Base-by-base conservation (phyloP, 2,888 invertebrate species). In the Deroplatys truncata region DNA sequence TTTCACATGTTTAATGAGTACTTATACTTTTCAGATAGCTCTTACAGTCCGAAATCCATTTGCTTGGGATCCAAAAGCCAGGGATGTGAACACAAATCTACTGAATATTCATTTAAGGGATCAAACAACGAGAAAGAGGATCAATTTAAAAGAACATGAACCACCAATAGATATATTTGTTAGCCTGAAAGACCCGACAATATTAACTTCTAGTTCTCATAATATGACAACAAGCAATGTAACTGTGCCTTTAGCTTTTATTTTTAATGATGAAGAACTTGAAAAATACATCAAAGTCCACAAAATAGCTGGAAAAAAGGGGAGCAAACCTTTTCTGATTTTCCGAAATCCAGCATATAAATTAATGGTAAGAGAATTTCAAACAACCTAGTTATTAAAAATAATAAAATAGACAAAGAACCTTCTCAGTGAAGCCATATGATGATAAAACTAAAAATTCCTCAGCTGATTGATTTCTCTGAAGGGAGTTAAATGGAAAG, bases 31-130 rank as follows among this genome's bases (percentile, higher is more conserved):
- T 28, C 82, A 89, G 87, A 72, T 89, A 31, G 84, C 88, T 16
- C n/a, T 84, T 29, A 84, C 56, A 7, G 28, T 10, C 28, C 49
- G 43, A 20, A 89, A 89, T 35, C 89, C 89, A 20, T 83, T 89
- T 29, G 20, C 56, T 82, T 89, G 84, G 84, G 88, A 88, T 43
- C 82, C 72, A 25, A 82, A 88, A 35, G 29, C 43, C 9, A 43
- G 87, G 20, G 88, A 88, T 28, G 28, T 85, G n/a, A 89, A 89
- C 83, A 85, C 83, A n/a, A 56, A 43, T 20, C 35, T 85, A 13
- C 25, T 89, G 56, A 16, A 43, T 49, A 15, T 83, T 7, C 20
- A 82, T 25, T 9, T 88, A 16, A 28, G 72, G 43, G 84, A 88
- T 25, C 56, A n/a, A 82, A 28, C 5, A 84, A 84, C n/a, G 10